phyloP scores from a whole-genome alignment of 23 tunicate species.

The Trididemnum nubilum region DNA sequence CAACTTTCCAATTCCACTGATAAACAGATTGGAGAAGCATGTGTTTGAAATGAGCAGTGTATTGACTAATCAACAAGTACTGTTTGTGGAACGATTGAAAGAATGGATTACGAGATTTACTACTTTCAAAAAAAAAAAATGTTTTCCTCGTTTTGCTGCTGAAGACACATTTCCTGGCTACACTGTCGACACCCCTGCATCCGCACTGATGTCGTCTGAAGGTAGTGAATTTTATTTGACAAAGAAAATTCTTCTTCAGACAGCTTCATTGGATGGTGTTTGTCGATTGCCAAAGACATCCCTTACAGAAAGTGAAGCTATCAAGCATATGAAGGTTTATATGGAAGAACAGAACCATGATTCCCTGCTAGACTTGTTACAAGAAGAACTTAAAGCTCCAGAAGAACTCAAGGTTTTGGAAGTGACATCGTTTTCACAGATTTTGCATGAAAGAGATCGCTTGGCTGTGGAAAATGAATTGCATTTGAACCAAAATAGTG shows the following conservation, averaged over 20 bases:
- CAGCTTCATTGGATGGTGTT: conserved; percentile 64
- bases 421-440: conserved; percentile 44
- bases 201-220: conserved; percentile 40
- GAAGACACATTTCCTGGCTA: conserved; percentile 68
- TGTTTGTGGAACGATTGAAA: conserved; percentile 27
- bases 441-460: conserved; percentile 47
- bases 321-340: conserved; percentile 17
- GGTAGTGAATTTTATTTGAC: neutral
- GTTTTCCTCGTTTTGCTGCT: neutral
- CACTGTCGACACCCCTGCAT: conserved; percentile 57
- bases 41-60: conserved; percentile 53
- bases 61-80: conserved; percentile 28
- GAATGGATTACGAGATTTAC: conserved; percentile 61
- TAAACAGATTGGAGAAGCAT: conserved; percentile 83
- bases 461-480: conserved; percentile 5
- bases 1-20: conserved; percentile 79
- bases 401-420: conserved; percentile 21
- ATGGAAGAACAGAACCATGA: conserved; percentile 39
- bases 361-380: conserved; percentile 4
- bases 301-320: conserved; percentile 23
- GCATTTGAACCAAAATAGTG: conserved; percentile 1
- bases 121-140: neutral
- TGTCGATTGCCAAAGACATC: conserved; percentile 48
- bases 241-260: conserved; percentile 36
- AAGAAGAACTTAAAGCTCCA: neutral